Percentiles rank a stretch among this genome's conserved stretches.
These are phyloP conservation scores for Arvicola amphibius DNA, from an alignment of 2,797 vertebrate genomes.

Conservation along the genomic window DNA sequence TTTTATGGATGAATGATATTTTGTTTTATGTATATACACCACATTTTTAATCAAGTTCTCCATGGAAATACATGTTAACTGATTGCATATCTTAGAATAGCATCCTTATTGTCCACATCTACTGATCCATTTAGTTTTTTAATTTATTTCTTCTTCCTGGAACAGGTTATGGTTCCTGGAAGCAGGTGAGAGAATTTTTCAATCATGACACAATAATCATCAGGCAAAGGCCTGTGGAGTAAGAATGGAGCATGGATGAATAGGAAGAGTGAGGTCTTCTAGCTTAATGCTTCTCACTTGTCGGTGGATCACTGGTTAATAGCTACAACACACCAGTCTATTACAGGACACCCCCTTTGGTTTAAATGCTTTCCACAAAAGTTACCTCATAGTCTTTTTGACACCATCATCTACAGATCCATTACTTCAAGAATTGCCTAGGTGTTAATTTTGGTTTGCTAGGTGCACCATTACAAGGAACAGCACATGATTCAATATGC, in stretches of 20 bases:
- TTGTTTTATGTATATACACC: not conserved
- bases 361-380: not conserved
- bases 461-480: not conserved
- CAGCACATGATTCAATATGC: not conserved
- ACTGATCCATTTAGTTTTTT: not conserved
- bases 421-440: not conserved
- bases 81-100: not conserved
- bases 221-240: not conserved
- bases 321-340: not conserved
- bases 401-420: not conserved
- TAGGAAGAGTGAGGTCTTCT: not conserved
- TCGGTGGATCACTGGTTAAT: not conserved
- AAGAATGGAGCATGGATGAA: not conserved
- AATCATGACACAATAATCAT: not conserved
- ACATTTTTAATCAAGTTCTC: not conserved
- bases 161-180: not conserved
- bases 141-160: constrained; percentile 21
- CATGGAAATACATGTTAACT: not conserved
- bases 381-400: not conserved
- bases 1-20: not conserved
- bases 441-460: not conserved
- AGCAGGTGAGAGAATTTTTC: not conserved
- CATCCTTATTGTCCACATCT: not conserved
- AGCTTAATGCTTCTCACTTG: not conserved
- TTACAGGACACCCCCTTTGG: not conserved